Conservation (phyloP, 37 sponge, comb jelly and placozoan genomes). For the Axinella damicornis region DNA sequence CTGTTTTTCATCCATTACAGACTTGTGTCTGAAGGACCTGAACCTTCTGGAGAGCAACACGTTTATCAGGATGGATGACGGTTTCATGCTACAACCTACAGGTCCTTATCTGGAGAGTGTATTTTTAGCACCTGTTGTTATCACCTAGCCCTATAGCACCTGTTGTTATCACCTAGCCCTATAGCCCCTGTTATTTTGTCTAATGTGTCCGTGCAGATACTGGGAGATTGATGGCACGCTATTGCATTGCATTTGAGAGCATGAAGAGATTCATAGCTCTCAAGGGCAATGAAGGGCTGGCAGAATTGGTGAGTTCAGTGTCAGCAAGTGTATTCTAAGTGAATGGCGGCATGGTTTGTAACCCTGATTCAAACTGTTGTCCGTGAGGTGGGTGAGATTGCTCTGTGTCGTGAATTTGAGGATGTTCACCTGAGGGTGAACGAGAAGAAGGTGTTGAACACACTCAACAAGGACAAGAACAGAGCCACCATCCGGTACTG, state of each 20-base stretch:
- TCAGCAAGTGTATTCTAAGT: no score
- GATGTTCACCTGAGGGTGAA: conserved; percentile 92
- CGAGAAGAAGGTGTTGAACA: conserved; percentile 92
- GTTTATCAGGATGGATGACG: conserved; percentile 85
- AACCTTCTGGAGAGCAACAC: conserved; percentile 63
- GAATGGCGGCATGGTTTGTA: no score
- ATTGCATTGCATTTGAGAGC: conserved; percentile 93
- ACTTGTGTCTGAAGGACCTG: conserved; percentile 86
- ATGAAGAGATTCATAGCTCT: conserved; percentile 87
- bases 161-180: no score
- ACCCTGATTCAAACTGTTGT: not conserved
- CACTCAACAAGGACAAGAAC: conserved; percentile 92
- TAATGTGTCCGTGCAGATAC: conserved; percentile 43
- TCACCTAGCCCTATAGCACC: not conserved
- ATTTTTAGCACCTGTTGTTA: not conserved
- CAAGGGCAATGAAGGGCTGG: conserved; percentile 59
- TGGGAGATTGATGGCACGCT: conserved; percentile 96
- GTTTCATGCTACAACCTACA: conserved; percentile 78
- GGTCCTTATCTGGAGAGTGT: conserved; percentile 62
- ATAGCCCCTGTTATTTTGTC: no score
- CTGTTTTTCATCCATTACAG: conserved; percentile 26
- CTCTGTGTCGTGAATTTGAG: conserved; percentile 87
- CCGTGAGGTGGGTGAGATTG: conserved; percentile 76
- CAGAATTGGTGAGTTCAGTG: conserved; percentile 48
- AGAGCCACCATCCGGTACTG: conserved; percentile 82